Base-by-base conservation (phyloP, 2,797 vertebrate genomes). In the Falco concolor region DNA sequence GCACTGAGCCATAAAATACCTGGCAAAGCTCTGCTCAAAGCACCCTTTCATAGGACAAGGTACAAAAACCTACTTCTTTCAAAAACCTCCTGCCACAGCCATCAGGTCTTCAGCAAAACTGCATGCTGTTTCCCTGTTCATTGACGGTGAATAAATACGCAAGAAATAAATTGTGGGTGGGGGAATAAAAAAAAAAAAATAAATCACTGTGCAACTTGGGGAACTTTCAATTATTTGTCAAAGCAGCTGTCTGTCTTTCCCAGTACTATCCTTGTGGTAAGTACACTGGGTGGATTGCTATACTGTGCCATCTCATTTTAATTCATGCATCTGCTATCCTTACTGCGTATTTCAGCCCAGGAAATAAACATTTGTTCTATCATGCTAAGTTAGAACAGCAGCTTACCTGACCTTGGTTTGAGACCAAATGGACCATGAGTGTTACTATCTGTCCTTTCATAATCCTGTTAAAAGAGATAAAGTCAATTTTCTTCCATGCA, bases 361-460 rank as follows among this genome's bases (percentile, higher is more conserved):
- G 32, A 80, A 90, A 59, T n/a, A 59, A 87, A 40, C 38, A 78
- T 16, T 28, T 77, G 75, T 24, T 67, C 28, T 69, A 42, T 22
- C 44, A 75, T 18, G 25, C 23, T 11, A 5, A 11, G 27, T 22
- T 20, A 67, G 52, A 96, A 83, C 9, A 68, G 47, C 80, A 93
- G 69, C 96, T 98, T 98, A 99, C 99, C 99, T 98, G 99, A 99
- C 98, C 99, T 98, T 42, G 99, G 99, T 89, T 99, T 99, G 57
- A 99, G 98, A 93, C 99, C 99, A 98, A 99, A 99, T 8, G 99
- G 99, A 24, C 98, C 98, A 23, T 98, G 98, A 91, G 95, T 95
- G 94, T 94, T 98, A 91, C 98, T 98, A 57, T 98, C 93, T 49
- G 98, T 98, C 85, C 98, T 98, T 91, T 99, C 98, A 84, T 98